Percentiles rank a stretch among this genome's conserved stretches.
These are phyloP conservation scores for Phaenicophaeus curvirostris DNA, from an alignment of 2,797 vertebrate species.

Conservation along the genomic window DNA sequence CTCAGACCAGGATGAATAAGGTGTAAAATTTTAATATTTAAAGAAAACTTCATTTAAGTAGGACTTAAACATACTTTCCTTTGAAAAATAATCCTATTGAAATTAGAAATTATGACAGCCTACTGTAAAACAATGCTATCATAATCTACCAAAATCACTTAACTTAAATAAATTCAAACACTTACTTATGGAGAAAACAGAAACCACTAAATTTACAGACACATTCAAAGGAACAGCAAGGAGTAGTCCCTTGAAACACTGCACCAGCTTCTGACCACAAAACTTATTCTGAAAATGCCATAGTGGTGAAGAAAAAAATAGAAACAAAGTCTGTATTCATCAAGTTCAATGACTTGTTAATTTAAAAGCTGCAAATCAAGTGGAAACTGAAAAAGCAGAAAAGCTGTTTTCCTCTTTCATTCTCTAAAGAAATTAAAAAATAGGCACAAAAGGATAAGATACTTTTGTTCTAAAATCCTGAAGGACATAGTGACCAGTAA, in stretches of 20 bases:
- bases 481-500: neutral
- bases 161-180: neutral
- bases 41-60: neutral
- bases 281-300: neutral
- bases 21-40: neutral
- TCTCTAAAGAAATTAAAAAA: neutral
- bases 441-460: neutral
- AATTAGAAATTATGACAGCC: neutral
- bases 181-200: neutral
- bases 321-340: neutral
- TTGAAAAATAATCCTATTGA: neutral
- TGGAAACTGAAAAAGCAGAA: neutral
- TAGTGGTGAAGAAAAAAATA: rapidly evolving
- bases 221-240: neutral
- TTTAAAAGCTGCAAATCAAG: neutral
- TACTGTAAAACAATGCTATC: neutral
- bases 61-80: neutral
- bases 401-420: neutral
- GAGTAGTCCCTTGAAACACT: neutral
- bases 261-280: neutral
- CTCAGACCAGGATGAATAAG: neutral
- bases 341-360: neutral
- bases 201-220: neutral
- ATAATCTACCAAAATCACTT: neutral
- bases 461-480: conserved; percentile 6